A percentile compares a stretch with the other conserved stretches of the same genome.
Evolutionary conservation across 2,797 vertebrate species (phyloP).

Genomic region (Garrulus glandarius): DNA sequence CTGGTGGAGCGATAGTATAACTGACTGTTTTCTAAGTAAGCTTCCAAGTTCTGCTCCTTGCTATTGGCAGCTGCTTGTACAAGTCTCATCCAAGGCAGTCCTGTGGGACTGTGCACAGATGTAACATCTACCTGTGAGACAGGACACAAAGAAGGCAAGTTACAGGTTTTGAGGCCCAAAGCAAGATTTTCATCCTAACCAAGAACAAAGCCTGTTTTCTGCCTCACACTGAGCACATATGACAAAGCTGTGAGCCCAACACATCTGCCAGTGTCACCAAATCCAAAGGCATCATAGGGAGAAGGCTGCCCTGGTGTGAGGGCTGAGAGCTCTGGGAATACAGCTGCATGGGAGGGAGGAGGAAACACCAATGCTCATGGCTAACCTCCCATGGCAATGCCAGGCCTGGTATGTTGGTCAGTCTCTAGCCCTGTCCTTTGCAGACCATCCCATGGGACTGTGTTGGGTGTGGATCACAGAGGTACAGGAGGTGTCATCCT

Average conservation of each 20-base stretch:
- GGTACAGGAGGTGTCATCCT: not conserved
- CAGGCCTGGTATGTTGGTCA: not conserved
- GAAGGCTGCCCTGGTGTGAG: not conserved
- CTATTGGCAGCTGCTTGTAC: conserved; percentile 81
- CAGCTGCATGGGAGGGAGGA: not conserved
- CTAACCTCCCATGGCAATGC: not conserved
- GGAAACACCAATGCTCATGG: rapidly evolving
- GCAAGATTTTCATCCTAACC: not conserved
- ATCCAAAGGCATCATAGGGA: not conserved
- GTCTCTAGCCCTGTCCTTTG: not conserved
- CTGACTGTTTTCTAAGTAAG: conserved; percentile 82
- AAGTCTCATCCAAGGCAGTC: conserved; percentile 84
- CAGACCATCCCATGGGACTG: not conserved
- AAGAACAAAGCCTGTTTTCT: not conserved
- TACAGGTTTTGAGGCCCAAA: not conserved
- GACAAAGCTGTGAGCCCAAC: not conserved
- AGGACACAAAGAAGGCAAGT: not conserved
- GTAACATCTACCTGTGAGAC: conserved; percentile 82
- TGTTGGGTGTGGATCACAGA: not conserved
- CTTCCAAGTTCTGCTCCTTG: conserved; percentile 87
- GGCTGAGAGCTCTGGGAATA: not conserved
- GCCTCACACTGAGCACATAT: not conserved
- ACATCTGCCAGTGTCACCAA: not conserved
- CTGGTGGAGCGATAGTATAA: conserved; percentile 81
- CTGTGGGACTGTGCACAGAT: conserved; percentile 80